These are phyloP conservation scores for Micromesistius poutassou DNA, from an alignment of 2,797 vertebrate genomes.

Conservation along the genomic window DNA sequence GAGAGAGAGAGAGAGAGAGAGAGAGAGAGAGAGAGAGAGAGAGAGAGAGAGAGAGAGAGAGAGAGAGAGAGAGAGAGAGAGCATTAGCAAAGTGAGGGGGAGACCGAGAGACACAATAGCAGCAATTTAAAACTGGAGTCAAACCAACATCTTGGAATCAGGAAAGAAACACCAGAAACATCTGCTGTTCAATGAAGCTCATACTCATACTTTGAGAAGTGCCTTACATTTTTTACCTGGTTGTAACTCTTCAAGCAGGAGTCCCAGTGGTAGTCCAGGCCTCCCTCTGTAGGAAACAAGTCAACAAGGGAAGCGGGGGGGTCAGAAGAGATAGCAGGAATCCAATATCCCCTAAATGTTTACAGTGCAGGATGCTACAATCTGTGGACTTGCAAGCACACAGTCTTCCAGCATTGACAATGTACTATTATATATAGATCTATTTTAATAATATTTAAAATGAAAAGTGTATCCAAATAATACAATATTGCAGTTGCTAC, in stretches of 20 bases:
- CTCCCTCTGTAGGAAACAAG: conserved; percentile 60
- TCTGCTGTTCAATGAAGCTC: neutral
- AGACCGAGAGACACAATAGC: neutral
- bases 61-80: neutral
- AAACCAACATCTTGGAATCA: neutral
- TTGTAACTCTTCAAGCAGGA: conserved; percentile 68
- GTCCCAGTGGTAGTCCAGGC: conserved; percentile 70
- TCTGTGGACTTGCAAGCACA: too few relatives aligned
- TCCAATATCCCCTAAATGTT: neutral
- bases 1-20: neutral
- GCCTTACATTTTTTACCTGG: conserved; percentile 62
- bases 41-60: neutral
- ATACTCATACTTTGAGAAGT: neutral
- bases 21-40: neutral
- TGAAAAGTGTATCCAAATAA: neutral
- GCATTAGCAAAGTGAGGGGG: neutral
- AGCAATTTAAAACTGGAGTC: neutral
- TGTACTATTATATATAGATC: neutral
- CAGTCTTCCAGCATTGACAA: neutral
- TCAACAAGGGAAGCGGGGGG: neutral
- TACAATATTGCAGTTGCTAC: too few relatives aligned
- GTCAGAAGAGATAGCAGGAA: neutral
- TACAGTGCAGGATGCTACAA: neutral
- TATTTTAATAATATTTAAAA: neutral
- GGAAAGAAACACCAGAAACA: neutral